phyloP scores from a whole-genome alignment of 2,888 invertebrate species.

The Iselma pallidipennis region DNA sequence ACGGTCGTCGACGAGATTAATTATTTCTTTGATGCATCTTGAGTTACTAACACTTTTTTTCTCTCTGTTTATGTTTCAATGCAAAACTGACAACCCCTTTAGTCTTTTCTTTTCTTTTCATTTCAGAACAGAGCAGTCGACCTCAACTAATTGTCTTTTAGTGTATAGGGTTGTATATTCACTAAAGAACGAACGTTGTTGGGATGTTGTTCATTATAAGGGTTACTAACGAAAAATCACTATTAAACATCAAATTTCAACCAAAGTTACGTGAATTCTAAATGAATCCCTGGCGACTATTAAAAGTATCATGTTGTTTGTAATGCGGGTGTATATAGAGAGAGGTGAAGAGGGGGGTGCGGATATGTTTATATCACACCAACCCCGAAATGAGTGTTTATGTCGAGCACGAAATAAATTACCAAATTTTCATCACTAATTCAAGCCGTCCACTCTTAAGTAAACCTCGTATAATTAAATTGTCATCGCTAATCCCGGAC shows the following conservation, averaged over 20 bases:
- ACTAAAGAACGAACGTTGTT: not conserved
- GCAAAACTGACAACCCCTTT: not conserved
- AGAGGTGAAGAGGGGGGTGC: not conserved
- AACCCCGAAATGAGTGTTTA: constrained; percentile 21
- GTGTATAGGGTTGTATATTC: not conserved
- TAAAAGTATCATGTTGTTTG: not conserved
- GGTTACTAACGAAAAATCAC: not conserved
- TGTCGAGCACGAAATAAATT: constrained; percentile 37
- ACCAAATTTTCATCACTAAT: constrained; percentile 36
- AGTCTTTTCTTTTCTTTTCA: not conserved
- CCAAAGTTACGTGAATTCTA: too few species aligned
- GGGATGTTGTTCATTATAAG: not conserved
- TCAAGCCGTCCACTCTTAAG: constrained; percentile 39
- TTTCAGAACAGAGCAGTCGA: constrained; percentile 16
- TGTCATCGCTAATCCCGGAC: constrained; percentile 53
- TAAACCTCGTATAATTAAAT: constrained; percentile 51
- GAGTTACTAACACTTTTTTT: not conserved
- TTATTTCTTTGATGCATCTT: not conserved
- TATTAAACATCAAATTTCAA: not conserved
- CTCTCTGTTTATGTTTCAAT: not conserved
- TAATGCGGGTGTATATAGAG: not conserved
- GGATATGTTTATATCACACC: not conserved
- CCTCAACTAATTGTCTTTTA: constrained; percentile 23
- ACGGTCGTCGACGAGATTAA: not conserved
- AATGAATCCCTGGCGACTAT: not conserved